Conservation (phyloP, 2,888 invertebrate species). For the Physocephala rufipes region DNA sequence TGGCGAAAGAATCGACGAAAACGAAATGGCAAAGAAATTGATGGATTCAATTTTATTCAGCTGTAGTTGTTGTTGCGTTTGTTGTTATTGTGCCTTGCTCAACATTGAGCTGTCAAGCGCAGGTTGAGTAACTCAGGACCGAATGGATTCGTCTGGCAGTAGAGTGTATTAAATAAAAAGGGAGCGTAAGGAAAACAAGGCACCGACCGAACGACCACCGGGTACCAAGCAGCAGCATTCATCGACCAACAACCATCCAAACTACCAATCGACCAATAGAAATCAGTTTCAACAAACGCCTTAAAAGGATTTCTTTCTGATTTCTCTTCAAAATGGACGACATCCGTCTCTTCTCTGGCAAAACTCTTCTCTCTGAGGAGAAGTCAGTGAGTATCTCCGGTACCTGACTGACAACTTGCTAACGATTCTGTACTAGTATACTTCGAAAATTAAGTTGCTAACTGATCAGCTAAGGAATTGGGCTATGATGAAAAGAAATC, state of each 20-base stretch:
- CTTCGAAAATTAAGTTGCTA: not conserved
- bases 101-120: slow-evolving; percentile 57
- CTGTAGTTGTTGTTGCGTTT: slow-evolving; percentile 43
- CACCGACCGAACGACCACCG: not conserved
- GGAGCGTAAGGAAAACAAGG: not conserved
- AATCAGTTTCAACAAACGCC: slow-evolving; percentile 1
- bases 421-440: not conserved
- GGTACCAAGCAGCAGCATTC: too few species aligned
- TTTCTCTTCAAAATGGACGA: slow-evolving; percentile 30
- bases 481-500: not conserved
- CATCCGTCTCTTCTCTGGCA: slow-evolving; percentile 20
- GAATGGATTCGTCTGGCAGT: slow-evolving; percentile 2
- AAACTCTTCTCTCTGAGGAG: not conserved
- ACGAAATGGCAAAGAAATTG: slow-evolving; percentile 59
- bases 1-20: slow-evolving; percentile 40
- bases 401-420: not conserved
- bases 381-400: slow-evolving; percentile 5
- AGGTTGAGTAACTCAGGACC: slow-evolving; percentile 31
- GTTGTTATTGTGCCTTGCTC: slow-evolving; percentile 29
- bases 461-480: not conserved
- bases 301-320: slow-evolving; percentile 10
- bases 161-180: not conserved
- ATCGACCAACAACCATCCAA: too few species aligned
- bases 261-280: slow-evolving; percentile 19
- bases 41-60: slow-evolving; percentile 53